Evolutionary conservation across 2,797 vertebrate species (phyloP).

Genomic region (Gobio occitaniae): DNA sequence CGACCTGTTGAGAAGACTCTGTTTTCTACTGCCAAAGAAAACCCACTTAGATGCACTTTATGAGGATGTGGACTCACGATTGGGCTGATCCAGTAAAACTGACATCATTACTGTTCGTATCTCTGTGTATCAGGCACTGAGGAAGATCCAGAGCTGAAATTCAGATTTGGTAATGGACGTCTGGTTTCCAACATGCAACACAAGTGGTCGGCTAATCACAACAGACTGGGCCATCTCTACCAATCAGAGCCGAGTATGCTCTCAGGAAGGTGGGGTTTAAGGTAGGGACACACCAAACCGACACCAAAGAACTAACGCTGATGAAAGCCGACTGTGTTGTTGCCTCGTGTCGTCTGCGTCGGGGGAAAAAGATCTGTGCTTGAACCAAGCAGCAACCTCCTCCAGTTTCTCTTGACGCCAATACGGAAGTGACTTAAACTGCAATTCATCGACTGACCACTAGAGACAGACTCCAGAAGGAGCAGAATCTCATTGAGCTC

Average conservation of each 20-base stretch:
- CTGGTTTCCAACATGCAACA: background rate
- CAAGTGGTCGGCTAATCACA: background rate
- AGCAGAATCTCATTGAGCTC: too few relatives aligned
- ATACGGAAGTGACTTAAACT: too few relatives aligned
- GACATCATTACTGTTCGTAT: background rate
- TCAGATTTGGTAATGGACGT: background rate
- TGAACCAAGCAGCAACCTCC: too few relatives aligned
- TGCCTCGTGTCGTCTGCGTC: too few relatives aligned
- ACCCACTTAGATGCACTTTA: background rate
- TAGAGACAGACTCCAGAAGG: too few relatives aligned
- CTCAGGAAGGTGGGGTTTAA: background rate
- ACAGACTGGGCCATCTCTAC: background rate
- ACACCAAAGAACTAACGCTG: too few relatives aligned
- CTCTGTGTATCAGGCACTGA: background rate
- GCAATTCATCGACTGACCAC: too few relatives aligned
- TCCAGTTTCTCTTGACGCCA: too few relatives aligned
- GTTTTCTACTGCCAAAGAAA: background rate
- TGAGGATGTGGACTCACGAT: background rate
- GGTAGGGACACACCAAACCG: too few relatives aligned
- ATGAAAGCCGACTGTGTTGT: too few relatives aligned
- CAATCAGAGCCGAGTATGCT: background rate
- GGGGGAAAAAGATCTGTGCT: too few relatives aligned
- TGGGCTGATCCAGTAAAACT: background rate
- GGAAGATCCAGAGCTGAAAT: background rate
- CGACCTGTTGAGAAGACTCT: too few relatives aligned